Base-by-base conservation (phyloP, 2,797 vertebrate genomes). In the Percopsis omiscomaycus region DNA sequence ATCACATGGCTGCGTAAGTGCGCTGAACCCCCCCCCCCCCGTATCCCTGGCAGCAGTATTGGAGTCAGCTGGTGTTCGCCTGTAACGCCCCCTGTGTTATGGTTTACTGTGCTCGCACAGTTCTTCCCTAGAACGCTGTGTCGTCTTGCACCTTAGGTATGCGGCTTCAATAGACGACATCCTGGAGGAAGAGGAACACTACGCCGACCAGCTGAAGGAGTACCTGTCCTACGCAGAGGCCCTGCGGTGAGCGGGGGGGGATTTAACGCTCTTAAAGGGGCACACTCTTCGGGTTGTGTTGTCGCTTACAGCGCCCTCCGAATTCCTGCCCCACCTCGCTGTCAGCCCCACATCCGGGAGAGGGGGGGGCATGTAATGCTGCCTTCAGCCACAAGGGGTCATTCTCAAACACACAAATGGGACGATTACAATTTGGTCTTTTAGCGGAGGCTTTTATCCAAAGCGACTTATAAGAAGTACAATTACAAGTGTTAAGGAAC, bases 221-320 rank as follows among this genome's bases (percentile, higher is more conserved):
- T 99, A 98, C 79, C 94, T 99, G n/a, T 98, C 94, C 85, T 98
- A 97, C 62, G 94, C 96, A 37, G 97, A 98, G 81, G 95, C 96
- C 55, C 83, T 98, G 16, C 86, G 96, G 96, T 98, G 81, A 70
- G 15, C 9, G 42, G 12, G 11, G 2, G 8, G 14, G n/a, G 29
- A 8, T 22, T 10, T 28, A n/a, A 22, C n/a, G 5, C 49, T 51
- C n/a, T 22, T 51, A 51, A n/a, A 16, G 5, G 49, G 11, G 3
- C n/a, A 11, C 46, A 11, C 3, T 11, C 14, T 2, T n/a, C n/a
- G 14, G 14, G 12, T 14, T 15, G 4, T 50, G 4, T 50, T 4
- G 48, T 5, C 48, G 8, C 12, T 15, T 50, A n/a, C 3, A 50
- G 8, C 14, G 16, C 14, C 48, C 48, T 50, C 48, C 22, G 22